phyloP scores from a whole-genome alignment of 1,140 invertebrate species.

The Mizuhopecten yessoensis region DNA sequence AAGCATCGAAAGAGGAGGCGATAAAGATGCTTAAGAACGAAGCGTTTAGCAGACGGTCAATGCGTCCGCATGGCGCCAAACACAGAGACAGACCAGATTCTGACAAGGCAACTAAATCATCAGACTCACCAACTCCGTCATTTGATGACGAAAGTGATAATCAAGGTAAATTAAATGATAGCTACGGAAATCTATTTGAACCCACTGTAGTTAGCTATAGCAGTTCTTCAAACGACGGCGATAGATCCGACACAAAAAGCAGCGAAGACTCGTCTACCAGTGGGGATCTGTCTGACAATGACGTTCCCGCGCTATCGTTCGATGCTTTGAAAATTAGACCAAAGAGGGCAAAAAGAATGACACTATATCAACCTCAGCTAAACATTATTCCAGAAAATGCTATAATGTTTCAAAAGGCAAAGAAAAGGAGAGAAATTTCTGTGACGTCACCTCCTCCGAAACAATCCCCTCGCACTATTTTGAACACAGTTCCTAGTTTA shows the following conservation, averaged over 20 bases:
- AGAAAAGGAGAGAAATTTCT: conserved; percentile 45
- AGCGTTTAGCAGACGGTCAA: conserved; percentile 43
- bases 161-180: conserved; percentile 38
- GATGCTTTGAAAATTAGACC: conserved; percentile 60
- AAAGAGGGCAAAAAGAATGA: conserved; percentile 66
- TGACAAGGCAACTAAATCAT: not conserved
- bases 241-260: not conserved
- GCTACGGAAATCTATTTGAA: not conserved
- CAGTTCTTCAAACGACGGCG: conserved; percentile 32
- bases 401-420: conserved; percentile 42
- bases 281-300: conserved; percentile 47
- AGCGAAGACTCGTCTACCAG: not conserved
- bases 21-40: conserved; percentile 57
- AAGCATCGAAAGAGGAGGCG: conserved; percentile 60
- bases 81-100: conserved; percentile 16
- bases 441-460: conserved; percentile 56
- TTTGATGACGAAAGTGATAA: conserved; percentile 15
- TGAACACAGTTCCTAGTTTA: conserved; percentile 51
- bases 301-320: not conserved
- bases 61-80: conserved; percentile 42
- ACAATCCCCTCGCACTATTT: conserved; percentile 57
- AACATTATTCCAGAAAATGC: conserved; percentile 66
- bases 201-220: not conserved
- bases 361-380: conserved; percentile 58
- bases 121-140: conserved; percentile 41